phyloP scores from a whole-genome alignment of 1,140 invertebrate species.

The Drosophila carrolli region DNA sequence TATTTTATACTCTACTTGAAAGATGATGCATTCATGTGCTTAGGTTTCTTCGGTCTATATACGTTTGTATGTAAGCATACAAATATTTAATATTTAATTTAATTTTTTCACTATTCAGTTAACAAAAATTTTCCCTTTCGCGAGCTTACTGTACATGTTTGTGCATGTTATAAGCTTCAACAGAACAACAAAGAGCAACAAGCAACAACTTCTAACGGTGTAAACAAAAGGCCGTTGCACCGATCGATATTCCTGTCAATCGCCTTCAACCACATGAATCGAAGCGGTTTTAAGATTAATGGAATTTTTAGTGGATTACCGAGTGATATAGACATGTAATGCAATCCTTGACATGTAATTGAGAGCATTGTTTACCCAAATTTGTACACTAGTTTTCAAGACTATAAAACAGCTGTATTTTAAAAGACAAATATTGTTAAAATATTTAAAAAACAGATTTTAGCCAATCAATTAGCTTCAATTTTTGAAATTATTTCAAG shows the following conservation, averaged over 20 bases:
- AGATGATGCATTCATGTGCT: too few species aligned
- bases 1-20: too few species aligned
- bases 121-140: not conserved
- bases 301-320: not conserved
- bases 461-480: too few species aligned
- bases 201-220: constrained; percentile 5
- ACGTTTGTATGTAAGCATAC: too few species aligned
- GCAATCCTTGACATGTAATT: too few species aligned
- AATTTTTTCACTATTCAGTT: not conserved
- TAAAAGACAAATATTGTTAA: too few species aligned
- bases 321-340: too few species aligned
- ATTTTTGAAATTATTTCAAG: not conserved
- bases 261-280: not conserved
- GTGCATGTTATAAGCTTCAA: constrained; percentile 28
- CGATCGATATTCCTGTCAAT: constrained; percentile 16
- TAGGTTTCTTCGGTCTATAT: too few species aligned
- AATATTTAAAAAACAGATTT: too few species aligned
- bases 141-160: constrained; percentile 7
- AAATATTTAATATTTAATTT: not conserved
- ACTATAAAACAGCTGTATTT: too few species aligned
- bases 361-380: too few species aligned
- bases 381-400: too few species aligned
- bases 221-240: constrained; percentile 22
- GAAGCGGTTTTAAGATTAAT: not conserved
- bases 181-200: constrained; percentile 25